Base-by-base conservation (phyloP, 2,797 vertebrate genomes). In the Discoglossus pictus region DNA sequence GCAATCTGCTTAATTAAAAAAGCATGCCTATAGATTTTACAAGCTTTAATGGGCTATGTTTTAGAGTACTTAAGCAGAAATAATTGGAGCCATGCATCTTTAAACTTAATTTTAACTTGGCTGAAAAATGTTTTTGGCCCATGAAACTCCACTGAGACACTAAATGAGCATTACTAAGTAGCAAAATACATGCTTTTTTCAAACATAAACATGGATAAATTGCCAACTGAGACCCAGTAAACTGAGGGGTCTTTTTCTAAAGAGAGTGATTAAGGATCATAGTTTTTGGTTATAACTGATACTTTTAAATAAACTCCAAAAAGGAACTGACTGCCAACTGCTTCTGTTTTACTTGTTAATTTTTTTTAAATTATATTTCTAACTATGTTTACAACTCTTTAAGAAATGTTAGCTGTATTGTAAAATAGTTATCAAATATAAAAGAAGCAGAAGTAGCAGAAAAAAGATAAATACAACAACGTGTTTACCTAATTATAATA, bases 1-100 rank as follows among this genome's bases (percentile, higher is more conserved):
- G n/a, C 65, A 35, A 50, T 67, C 38, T 51, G n/a, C 55, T 51
- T 59, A 67, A 67, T 67, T 66, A 66, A 39, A 58, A 66, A 25
- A 66, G 44, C 53, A 58, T 66, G 53, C 23, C 44, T 31, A 40
- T 42, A 36, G 34, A 23, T 25, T 59, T 66, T 51, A 67, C 21
- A 20, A 36, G 44, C 36, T 40, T 38, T 56, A 51, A 58, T 43
- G 27, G 65, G 13, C 23, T 18, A 42, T 12, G n/a, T 51, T 58
- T 60, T 42, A 59, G 17, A 35, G 53, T 68, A 61, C 47, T 61
- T 53, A 52, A 40, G 39, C 38, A 35, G 50, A 50, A 61, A 61
- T 68, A 53, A 68, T 61, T 68, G 48, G 50, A 53, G 46, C 47
- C 55, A 53, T 61, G 47, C 47, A 35, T 50, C 58, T 59, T 44